Base-by-base conservation (phyloP, 2,797 vertebrate species). In the Adelosebastes latens region DNA sequence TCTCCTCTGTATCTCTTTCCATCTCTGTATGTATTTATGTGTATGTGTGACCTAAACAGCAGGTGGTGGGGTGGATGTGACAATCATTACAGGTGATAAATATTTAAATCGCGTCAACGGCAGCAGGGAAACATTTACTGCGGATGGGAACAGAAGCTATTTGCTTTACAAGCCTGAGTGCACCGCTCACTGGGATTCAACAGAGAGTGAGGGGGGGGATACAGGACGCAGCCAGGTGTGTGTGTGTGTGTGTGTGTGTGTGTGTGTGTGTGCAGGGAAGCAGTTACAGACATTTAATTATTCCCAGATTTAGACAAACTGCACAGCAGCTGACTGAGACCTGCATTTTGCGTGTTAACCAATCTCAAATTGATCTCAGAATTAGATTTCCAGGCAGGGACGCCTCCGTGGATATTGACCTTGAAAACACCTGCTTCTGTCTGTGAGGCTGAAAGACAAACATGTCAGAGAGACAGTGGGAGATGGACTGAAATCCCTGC, bases 71-170 rank as follows among this genome's bases (percentile, higher is more conserved):
- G 62, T 16, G 66, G 70, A 16, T 29, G 71, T 65, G 75, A 82
- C 82, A 59, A 59, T 91, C 75, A 84, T 87, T 86, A 85, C 87
- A 87, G 82, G 63, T 82, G 77, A 85, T 90, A 85, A 87, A 91
- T 91, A 90, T 89, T 93, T 66, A 89, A 89, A 91, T 85, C 18
- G 24, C 27, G 46, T 59, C 74, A 1, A 18, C 22, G 20, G 69
- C 79, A 39, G 81, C 74, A 22, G 76, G 74, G 72, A 89, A 78
- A 87, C 83, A 80, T 88, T 89, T 80, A 82, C 76, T 84, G 79
- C 22, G 55, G 69, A 79, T 22, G 64, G 46, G 69, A 88, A 82
- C 71, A 46, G 68, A 69, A 78, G 80, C 78, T 83, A 61, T 82
- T 87, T 80, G 79, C 81, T 85, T 83, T 87, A 81, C 75, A 81